Evolutionary conservation across 2,797 vertebrate genomes (phyloP).

Genomic region (Selene dorsalis): DNA sequence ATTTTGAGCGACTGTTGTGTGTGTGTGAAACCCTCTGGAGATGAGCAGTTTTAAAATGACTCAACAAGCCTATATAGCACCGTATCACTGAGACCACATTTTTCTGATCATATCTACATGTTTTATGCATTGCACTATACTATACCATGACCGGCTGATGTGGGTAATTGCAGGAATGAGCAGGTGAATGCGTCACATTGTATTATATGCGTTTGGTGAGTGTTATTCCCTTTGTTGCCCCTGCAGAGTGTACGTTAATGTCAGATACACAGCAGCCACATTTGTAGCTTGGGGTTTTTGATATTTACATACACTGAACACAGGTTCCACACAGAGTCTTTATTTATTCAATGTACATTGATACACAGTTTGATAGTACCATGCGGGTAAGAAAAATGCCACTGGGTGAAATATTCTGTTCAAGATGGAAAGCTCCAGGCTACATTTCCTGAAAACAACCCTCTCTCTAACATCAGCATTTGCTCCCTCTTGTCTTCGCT

Average conservation of each 20-base stretch:
- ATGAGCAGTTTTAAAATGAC: neutral
- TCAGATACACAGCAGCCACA: conserved; percentile 21
- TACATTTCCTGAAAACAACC: conserved; percentile 56
- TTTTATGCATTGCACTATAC: neutral
- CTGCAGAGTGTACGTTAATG: conserved; percentile 32
- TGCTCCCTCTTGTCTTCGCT: conserved; percentile 37
- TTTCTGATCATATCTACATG: neutral
- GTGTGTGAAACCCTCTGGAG: neutral
- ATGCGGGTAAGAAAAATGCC: conserved; percentile 78
- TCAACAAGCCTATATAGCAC: neutral
- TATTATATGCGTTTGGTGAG: neutral
- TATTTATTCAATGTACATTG: conserved; percentile 81
- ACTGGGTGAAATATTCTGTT: conserved; percentile 61
- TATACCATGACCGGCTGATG: neutral
- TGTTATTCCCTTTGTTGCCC: conserved; percentile 36
- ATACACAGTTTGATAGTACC: conserved; percentile 75
- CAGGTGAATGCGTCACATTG: neutral
- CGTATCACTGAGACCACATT: neutral
- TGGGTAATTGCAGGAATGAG: neutral
- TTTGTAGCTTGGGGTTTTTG: neutral
- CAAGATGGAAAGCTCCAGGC: conserved; percentile 61
- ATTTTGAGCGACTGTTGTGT: neutral
- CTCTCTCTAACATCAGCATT: conserved; percentile 41
- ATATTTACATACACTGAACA: conserved; percentile 47
- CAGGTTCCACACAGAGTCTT: conserved; percentile 75